Evolutionary conservation across 2,113 vertebrate species (phyloP).

Genomic region (Cichladusa arquata): DNA sequence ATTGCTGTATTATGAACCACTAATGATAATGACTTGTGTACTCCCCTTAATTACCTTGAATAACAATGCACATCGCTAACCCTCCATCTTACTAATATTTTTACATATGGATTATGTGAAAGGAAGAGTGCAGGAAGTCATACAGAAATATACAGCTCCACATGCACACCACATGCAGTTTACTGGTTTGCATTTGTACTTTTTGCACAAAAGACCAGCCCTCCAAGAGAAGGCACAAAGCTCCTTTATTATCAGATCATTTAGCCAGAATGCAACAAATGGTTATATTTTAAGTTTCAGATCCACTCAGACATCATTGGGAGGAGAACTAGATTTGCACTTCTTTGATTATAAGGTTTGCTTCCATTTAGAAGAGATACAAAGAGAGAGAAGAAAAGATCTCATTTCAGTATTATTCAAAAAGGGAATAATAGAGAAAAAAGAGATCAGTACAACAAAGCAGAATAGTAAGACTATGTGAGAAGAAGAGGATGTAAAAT

Average conservation of each 20-base stretch:
- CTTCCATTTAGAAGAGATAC: background rate
- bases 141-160: background rate
- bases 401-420: background rate
- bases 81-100: background rate
- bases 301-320: background rate
- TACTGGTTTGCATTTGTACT: background rate
- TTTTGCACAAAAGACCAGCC: background rate
- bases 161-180: background rate
- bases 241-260: background rate
- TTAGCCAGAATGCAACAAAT: background rate
- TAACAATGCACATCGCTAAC: background rate
- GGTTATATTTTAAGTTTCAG: background rate
- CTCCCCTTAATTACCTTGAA: background rate
- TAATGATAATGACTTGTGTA: slow-evolving; percentile 6
- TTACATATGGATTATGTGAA: background rate
- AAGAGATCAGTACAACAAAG: background rate
- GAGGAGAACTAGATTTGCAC: background rate
- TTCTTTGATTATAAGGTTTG: background rate
- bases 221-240: background rate
- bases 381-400: slow-evolving; percentile 1
- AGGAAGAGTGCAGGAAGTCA: background rate
- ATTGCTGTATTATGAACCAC: background rate
- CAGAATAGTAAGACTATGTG: background rate
- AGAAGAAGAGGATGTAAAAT: background rate
- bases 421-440: slow-evolving; percentile 4